Evolutionary conservation across 2,797 vertebrate genomes (phyloP).

Genomic region (Vultur gryphus): DNA sequence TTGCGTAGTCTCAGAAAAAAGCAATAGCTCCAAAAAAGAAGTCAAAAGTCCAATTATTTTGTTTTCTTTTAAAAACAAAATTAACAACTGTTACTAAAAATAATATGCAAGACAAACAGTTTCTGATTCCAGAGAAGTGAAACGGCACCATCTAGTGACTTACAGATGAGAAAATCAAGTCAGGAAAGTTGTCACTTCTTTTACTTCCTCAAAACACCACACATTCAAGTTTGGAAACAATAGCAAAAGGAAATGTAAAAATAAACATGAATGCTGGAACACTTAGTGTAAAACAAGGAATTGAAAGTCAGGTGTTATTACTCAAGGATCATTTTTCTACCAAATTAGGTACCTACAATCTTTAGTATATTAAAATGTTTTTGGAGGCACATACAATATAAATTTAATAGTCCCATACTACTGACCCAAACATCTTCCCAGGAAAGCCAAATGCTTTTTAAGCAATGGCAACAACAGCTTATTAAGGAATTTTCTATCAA

Average conservation of each 20-base stretch:
- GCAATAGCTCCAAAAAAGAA: background rate
- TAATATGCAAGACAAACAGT: rapidly evolving
- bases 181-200: background rate
- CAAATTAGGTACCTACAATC: background rate
- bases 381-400: background rate
- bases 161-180: background rate
- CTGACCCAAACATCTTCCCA: background rate
- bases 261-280: background rate
- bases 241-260: background rate
- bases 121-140: background rate
- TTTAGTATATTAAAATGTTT: background rate
- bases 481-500: background rate
- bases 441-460: background rate
- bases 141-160: slow-evolving; percentile 51
- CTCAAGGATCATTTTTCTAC: background rate
- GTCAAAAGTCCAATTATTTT: background rate
- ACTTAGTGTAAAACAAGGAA: background rate
- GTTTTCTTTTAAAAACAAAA: background rate
- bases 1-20: background rate
- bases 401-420: background rate
- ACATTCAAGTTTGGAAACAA: background rate
- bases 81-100: background rate
- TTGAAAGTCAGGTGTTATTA: background rate
- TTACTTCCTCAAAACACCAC: background rate
- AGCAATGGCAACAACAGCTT: background rate